Conservation (phyloP, 2,888 invertebrate genomes). For the Xiphydria camelus region DNA sequence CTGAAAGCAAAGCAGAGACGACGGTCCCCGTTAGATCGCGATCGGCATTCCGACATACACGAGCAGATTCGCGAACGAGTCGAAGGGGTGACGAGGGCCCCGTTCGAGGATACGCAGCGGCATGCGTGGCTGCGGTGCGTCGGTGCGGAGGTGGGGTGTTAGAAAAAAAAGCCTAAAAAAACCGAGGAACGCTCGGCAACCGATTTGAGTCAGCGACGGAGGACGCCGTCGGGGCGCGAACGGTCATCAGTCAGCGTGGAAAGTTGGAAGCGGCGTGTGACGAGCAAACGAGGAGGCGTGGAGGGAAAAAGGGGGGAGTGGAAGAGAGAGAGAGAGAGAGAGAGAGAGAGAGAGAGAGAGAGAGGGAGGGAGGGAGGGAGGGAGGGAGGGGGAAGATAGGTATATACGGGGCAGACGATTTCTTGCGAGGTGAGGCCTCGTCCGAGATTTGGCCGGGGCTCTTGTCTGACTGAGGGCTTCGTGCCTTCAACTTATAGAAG, state of each 20-base stretch:
- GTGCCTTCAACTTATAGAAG: conserved; percentile 40
- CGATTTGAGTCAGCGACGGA: background rate
- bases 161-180: background rate
- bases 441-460: conserved; percentile 6
- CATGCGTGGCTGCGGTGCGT: background rate
- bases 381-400: no score
- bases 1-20: conserved; percentile 44
- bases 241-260: conserved; percentile 3
- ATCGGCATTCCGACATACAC: no score
- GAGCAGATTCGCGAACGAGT: no score
- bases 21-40: no score
- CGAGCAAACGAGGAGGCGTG: background rate
- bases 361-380: no score
- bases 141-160: no score
- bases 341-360: no score
- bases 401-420: conserved; percentile 8
- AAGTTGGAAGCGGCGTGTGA: conserved; percentile 1
- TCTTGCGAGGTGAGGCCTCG: conserved; percentile 4
- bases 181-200: conserved; percentile 1
- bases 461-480: conserved; percentile 17
- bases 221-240: background rate
- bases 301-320: no score
- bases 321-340: no score
- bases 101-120: no score
- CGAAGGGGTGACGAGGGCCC: no score